Evolutionary conservation across 2,797 vertebrate species (phyloP).

Genomic region (Acipenser oxyrinchus): DNA sequence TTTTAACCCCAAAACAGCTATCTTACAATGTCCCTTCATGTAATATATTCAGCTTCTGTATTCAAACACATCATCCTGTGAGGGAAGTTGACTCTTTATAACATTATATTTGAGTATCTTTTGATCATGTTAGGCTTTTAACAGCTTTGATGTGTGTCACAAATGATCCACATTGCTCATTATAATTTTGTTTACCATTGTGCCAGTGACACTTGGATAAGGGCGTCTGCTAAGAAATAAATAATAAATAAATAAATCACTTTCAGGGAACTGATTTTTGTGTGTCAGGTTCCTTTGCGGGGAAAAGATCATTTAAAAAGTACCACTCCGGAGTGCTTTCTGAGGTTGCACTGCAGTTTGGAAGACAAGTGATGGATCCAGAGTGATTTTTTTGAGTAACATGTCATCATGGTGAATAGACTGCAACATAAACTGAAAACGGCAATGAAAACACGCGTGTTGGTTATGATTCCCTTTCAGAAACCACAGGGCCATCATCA

Average conservation of each 20-base stretch:
- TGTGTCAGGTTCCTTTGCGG: not conserved
- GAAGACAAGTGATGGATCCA: not conserved
- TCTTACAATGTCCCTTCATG: not conserved
- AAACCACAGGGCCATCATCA: not conserved
- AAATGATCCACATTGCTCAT: not conserved
- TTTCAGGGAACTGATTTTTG: not conserved
- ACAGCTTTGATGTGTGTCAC: not conserved
- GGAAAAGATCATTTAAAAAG: too few species aligned
- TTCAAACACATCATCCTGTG: not conserved
- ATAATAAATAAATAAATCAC: too few species aligned
- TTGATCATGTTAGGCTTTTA: not conserved
- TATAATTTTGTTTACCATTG: not conserved
- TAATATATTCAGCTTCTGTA: not conserved
- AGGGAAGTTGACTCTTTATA: conserved; percentile 10
- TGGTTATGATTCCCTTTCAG: not conserved
- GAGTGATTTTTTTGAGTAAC: not conserved
- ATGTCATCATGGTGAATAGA: not conserved
- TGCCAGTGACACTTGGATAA: not conserved
- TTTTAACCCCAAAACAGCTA: too few species aligned
- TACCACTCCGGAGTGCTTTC: not conserved
- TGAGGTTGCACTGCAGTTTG: not conserved
- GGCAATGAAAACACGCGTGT: not conserved
- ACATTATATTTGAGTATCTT: conserved; percentile 9
- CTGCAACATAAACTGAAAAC: not conserved
- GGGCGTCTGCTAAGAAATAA: too few species aligned